These are phyloP conservation scores for Acanthurus tractus DNA, from an alignment of 2,797 vertebrate species.

Conservation along the genomic window DNA sequence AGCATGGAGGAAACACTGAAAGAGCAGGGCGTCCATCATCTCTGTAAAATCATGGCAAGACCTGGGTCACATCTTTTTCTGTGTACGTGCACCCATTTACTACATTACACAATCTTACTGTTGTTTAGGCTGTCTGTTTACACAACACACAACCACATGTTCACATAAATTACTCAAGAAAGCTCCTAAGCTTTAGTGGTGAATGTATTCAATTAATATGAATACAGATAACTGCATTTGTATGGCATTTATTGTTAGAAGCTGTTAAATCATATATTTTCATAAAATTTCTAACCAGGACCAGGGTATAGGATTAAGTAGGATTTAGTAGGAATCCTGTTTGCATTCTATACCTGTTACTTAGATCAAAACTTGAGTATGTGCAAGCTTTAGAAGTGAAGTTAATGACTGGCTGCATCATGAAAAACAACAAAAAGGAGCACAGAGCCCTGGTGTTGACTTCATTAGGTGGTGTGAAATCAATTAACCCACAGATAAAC, in stretches of 20 bases:
- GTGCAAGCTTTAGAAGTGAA: no score
- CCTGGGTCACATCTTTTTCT: constrained; percentile 34
- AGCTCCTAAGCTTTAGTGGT: background rate
- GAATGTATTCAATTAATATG: constrained; percentile 8
- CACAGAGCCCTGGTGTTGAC: no score
- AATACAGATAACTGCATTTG: background rate
- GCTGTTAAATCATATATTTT: background rate
- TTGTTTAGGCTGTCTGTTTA: background rate
- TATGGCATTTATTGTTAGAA: constrained; percentile 8
- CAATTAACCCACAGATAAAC: no score
- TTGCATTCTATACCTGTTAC: no score
- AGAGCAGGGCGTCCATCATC: constrained; percentile 91
- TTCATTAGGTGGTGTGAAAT: no score
- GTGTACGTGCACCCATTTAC: constrained; percentile 17
- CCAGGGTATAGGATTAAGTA: no score
- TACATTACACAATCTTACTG: constrained; percentile 11
- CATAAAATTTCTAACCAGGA: background rate
- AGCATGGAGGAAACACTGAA: constrained; percentile 94
- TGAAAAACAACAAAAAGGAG: no score
- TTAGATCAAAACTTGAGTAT: no score
- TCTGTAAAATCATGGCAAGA: constrained; percentile 82
- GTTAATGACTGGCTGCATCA: no score
- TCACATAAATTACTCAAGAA: background rate
- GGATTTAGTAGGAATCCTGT: no score
- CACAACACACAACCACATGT: constrained; percentile 18